Percentiles rank a stretch among this genome's conserved stretches.
Conservation (phyloP, 2,113 vertebrate genomes). For the Carassius gibelio region DNA sequence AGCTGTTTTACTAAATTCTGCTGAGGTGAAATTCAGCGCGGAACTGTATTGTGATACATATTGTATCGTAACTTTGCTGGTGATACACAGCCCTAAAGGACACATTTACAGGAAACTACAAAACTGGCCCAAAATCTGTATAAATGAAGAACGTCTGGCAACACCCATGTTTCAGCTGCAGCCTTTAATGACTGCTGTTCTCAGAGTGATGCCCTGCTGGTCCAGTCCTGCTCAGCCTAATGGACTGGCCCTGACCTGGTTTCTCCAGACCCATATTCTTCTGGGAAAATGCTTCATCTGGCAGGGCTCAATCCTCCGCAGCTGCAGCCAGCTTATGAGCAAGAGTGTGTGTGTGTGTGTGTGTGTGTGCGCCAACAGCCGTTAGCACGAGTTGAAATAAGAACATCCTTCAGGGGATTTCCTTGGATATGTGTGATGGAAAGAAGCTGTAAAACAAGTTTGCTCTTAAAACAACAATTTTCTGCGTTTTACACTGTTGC, state of each 20-base stretch:
- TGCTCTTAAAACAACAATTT: conserved; percentile 40
- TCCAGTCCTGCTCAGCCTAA: conserved; percentile 48
- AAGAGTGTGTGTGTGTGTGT: conserved; percentile 30
- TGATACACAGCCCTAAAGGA: too few species aligned
- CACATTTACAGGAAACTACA: conserved; percentile 1
- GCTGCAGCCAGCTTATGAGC: conserved; percentile 42
- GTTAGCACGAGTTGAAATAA: conserved; percentile 39
- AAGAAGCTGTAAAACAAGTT: conserved; percentile 50
- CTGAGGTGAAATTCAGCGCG: too few species aligned
- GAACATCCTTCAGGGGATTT: conserved; percentile 58
- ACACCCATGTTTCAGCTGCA: conserved; percentile 37
- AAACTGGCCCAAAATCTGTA: conserved; percentile 19
- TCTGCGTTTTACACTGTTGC: not conserved
- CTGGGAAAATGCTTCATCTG: conserved; percentile 59
- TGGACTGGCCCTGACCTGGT: conserved; percentile 49
- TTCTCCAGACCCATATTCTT: conserved; percentile 42
- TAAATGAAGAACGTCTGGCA: conserved; percentile 31
- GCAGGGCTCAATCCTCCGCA: conserved; percentile 43
- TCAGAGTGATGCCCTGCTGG: conserved; percentile 53
- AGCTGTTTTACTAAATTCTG: too few species aligned
- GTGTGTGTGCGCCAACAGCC: conserved; percentile 33
- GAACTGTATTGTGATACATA: too few species aligned
- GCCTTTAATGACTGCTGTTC: conserved; percentile 48
- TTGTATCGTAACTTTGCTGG: too few species aligned
- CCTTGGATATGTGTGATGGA: conserved; percentile 53